These are phyloP conservation scores for Nannoperca obscura DNA, from an alignment of 2,797 vertebrate genomes.

Conservation along the genomic window DNA sequence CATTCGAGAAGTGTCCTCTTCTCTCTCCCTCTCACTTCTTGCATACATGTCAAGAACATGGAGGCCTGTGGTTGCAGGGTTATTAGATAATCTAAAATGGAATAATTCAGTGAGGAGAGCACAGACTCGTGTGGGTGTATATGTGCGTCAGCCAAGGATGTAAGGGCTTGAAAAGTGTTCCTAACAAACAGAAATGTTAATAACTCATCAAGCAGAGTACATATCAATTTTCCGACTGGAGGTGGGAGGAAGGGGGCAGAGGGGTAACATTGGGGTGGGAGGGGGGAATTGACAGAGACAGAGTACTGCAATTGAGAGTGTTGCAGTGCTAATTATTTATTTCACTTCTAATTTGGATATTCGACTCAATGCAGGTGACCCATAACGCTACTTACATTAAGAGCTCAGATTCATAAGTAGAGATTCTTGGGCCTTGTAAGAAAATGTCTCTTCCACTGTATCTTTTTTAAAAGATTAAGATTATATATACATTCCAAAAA, in stretches of 20 bases:
- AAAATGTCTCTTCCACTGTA: too few relatives aligned
- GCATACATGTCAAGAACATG: constrained; percentile 61
- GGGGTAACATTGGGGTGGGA: constrained; percentile 22
- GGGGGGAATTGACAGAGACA: constrained; percentile 34
- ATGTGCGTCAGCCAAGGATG: constrained; percentile 72
- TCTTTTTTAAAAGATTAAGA: background rate
- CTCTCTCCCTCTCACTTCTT: constrained; percentile 19
- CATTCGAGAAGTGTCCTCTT: constrained; percentile 23
- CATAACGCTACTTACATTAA: background rate
- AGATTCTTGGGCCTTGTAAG: background rate
- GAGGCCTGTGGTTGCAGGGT: constrained; percentile 63
- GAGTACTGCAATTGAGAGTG: background rate
- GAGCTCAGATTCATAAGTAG: background rate
- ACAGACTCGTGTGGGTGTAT: constrained; percentile 68
- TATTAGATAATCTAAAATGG: constrained; percentile 80
- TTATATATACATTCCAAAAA: background rate
- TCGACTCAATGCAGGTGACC: constrained; percentile 3
- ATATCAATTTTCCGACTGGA: constrained; percentile 69
- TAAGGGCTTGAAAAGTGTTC: constrained; percentile 71
- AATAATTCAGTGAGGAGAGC: constrained; percentile 79
- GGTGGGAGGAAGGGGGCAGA: constrained; percentile 50
- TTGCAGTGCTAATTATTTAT: background rate
- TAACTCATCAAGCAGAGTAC: constrained; percentile 74
- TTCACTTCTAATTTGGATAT: constrained; percentile 5
- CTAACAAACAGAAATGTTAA: constrained; percentile 84